A percentile compares a stretch with the other conserved stretches of the same genome.
Evolutionary conservation across 2,888 invertebrate genomes (phyloP).

Genomic region (Creontiades dilutus): DNA sequence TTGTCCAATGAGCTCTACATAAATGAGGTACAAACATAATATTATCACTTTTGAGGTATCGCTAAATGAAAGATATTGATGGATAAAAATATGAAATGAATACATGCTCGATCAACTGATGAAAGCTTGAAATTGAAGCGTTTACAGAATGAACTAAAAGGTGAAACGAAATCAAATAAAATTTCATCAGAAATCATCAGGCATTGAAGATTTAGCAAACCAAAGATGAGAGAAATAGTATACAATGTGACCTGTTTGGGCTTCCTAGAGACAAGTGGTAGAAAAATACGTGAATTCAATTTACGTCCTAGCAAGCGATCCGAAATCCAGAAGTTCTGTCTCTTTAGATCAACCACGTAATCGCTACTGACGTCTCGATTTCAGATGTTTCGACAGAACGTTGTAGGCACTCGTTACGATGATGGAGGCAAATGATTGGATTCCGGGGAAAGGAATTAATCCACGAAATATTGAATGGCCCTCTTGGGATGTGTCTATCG

Average conservation of each 20-base stretch:
- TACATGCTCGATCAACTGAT: constrained; percentile 22
- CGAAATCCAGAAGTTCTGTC: too few species aligned
- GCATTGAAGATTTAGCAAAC: constrained; percentile 20
- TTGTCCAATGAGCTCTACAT: neutral
- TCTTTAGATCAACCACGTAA: too few species aligned
- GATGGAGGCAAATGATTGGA: too few species aligned
- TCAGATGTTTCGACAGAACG: too few species aligned
- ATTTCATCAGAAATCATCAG: neutral
- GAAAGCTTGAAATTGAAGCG: constrained; percentile 22
- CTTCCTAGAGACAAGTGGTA: neutral
- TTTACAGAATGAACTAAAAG: neutral
- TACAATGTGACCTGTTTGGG: constrained; percentile 15
- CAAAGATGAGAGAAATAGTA: neutral
- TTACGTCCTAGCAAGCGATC: neutral
- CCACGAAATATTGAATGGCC: too few species aligned
- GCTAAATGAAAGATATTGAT: neutral
- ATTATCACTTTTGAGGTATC: neutral
- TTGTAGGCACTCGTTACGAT: too few species aligned
- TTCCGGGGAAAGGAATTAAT: too few species aligned
- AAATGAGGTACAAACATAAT: neutral
- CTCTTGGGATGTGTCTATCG: too few species aligned
- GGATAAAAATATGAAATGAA: constrained; percentile 1
- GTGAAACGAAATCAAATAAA: neutral
- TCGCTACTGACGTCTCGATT: too few species aligned
- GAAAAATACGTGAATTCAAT: neutral